phyloP scores from a whole-genome alignment of 1,140 invertebrate genomes.

The Tachypleus tridentatus region DNA sequence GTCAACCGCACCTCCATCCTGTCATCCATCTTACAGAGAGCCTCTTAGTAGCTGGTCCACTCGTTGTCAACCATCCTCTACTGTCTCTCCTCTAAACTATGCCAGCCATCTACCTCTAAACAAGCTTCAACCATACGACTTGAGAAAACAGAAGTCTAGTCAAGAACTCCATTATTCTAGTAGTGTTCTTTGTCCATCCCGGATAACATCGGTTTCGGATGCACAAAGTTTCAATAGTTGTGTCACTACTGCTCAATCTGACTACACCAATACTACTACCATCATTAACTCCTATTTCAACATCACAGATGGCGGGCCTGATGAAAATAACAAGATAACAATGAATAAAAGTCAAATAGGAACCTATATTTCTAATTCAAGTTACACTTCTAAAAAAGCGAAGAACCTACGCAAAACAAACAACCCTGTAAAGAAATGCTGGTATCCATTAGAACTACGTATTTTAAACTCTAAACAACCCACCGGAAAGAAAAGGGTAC shows the following conservation, averaged over 20 bases:
- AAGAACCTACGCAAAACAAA: constrained; percentile 57
- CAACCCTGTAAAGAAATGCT: constrained; percentile 76
- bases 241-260: constrained; percentile 18
- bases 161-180: constrained; percentile 44
- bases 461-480: constrained; percentile 82
- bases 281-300: constrained; percentile 34
- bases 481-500: constrained; percentile 89
- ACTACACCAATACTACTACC: constrained; percentile 13
- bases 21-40: neutral
- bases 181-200: constrained; percentile 30
- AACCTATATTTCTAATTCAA: constrained; percentile 17
- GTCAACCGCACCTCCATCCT: neutral
- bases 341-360: constrained; percentile 23
- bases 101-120: constrained; percentile 51
- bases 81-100: constrained; percentile 13
- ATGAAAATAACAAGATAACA: constrained; percentile 23
- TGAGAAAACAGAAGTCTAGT: constrained; percentile 41
- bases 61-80: constrained; percentile 11
- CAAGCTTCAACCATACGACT: constrained; percentile 82
- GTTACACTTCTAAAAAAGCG: constrained; percentile 33
- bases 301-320: constrained; percentile 19
- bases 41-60: constrained; percentile 23
- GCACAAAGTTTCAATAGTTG: neutral
- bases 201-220: constrained; percentile 25
- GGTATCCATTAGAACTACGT: constrained; percentile 78